Base-by-base conservation (phyloP, 2,113 vertebrate genomes). In the Axis porcinus region DNA sequence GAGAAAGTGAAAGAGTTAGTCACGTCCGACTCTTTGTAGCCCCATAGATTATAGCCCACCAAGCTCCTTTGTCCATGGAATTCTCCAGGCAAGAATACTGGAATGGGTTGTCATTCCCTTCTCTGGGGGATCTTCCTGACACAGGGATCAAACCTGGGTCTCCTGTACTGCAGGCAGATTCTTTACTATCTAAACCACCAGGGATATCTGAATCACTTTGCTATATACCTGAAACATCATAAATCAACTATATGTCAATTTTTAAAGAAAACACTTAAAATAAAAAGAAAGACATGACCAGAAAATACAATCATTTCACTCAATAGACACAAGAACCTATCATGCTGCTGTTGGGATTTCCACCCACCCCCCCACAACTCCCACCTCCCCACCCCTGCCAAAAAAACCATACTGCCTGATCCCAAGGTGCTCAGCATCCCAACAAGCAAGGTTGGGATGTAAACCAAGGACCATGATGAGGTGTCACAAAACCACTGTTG, bases 21-120 rank as follows among this genome's bases (percentile, higher is more conserved):
- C 1, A 0, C 0, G 0, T 70, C 2, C 0, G 0, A 70, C 64
- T 70, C n/a, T 36, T 70, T 70, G n/a, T 70, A 9, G n/a, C n/a
- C n/a, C 64, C 64, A 70, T 36, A 70, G 64, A 36, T 19, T 70
- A 2, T 23, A 36, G n/a, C 67, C 67, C 67, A 70, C 67, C 67
- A 40, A 3, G 19, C 67, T 70, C n/a, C 10, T 70, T 70, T 70
- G n/a, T 36, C 67, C 67, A 12, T 70, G 67, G 67, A 12, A 40
- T 70, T 70, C n/a, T 70, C n/a, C 67, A 23, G n/a, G 67, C 67
- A 70, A 70, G n/a, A 70, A 70, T 40, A 40, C 67, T 70, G 19
- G 19, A 40, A 5, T 70, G 19, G 67, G 19, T 70, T 70, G n/a
- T 17, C 67, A 40, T 70, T 70, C n/a, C 19, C 19, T 70, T 70